Base-by-base conservation (phyloP, 2,113 vertebrate genomes). In the Ondatra zibethicus region DNA sequence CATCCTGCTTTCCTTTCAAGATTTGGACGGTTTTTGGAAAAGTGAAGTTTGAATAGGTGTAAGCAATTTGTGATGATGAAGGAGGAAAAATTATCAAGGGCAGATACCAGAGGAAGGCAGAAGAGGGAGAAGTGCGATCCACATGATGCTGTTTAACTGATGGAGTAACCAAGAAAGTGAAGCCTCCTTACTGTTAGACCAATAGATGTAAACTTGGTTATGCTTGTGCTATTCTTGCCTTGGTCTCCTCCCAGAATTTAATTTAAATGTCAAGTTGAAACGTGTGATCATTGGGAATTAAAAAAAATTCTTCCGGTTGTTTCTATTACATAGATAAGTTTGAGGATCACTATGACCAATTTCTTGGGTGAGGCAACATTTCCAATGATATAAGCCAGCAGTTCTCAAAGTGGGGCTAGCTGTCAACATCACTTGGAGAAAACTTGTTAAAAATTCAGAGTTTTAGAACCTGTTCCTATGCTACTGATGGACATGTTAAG, bases 21-120 rank as follows among this genome's bases (percentile, higher is more conserved):
- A 11, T 91, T 92, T 66, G 42, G 45, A 39, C 14, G 23, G 23
- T 31, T 25, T 86, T 96, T 94, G 77, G 27, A 97, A 93, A 91
- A 77, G 0, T 68, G n/a, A 76, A 25, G 4, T 91, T 27, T 66
- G 23, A 91, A 91, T n/a, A 61, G 10, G 27, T 88, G 1, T 45
- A 86, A 88, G 58, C 10, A 92, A 86, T 5, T 50, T 73, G 77
- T 21, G 42, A 84, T 13, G 14, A 45, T 52, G 7, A 90, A 88
- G 16, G 16, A 36, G 12, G 7, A 61, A 42, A 92, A 81, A 10
- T 75, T 76, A 63, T 21, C 7, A 61, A 78, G 10, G 25, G 39
- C 13, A 29, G 78, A 52, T 1, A 23, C 10, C 13, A 47, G 29
- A 84, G 39, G 39, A 95, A 72, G 1, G 23, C n/a, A 66, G 58